Conservation (phyloP, 2,797 vertebrate genomes). For the Tadarida brasiliensis region DNA sequence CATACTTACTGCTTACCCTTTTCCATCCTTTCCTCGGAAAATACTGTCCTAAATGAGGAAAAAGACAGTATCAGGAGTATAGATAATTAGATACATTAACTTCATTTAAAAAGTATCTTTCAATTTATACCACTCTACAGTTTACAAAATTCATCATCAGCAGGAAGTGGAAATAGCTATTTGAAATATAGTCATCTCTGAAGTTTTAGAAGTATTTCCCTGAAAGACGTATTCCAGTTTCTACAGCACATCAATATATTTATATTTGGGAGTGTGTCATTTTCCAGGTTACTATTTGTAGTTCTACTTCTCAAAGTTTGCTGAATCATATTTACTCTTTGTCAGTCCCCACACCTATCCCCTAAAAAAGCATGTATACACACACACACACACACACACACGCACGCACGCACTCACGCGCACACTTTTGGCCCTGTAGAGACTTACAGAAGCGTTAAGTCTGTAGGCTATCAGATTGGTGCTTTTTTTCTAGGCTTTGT, state of each 20-base stretch:
- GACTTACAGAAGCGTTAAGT: background rate
- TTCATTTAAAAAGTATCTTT: background rate
- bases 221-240: slow-evolving; percentile 7
- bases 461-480: background rate
- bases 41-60: background rate
- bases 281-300: slow-evolving; percentile 3
- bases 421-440: background rate
- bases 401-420: background rate
- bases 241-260: background rate
- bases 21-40: background rate
- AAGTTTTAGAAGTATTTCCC: slow-evolving; percentile 54
- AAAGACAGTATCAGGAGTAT: background rate
- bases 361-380: background rate
- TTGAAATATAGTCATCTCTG: slow-evolving; percentile 20
- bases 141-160: slow-evolving; percentile 40
- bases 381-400: accelerated
- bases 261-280: background rate
- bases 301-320: background rate
- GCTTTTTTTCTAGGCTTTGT: background rate
- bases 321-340: slow-evolving; percentile 3
- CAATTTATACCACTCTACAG: background rate
- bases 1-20: background rate
- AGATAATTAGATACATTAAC: background rate
- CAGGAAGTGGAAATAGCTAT: background rate
- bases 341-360: background rate